Percentiles rank a stretch among this genome's conserved stretches.
Evolutionary conservation across 35 echinoderm and acorn worm genomes (phyloP).

Genomic region (Hemicentrotus pulcherrimus): DNA sequence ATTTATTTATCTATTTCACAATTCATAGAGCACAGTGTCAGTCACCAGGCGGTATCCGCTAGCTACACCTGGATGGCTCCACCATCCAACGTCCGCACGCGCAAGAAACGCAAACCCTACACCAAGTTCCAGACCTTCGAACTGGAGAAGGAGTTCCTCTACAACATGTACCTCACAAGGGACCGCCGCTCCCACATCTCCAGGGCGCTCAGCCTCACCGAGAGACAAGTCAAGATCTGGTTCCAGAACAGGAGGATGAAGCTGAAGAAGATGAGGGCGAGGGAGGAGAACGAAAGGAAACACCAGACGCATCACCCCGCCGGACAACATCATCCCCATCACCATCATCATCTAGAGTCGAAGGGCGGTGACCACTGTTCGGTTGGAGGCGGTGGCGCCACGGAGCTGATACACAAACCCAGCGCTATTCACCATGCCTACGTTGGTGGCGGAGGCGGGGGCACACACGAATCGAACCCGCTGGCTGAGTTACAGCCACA

Average conservation of each 20-base stretch:
- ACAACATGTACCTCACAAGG: constrained; percentile 98
- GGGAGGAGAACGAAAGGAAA: constrained; percentile 85
- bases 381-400: neutral
- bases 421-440: neutral
- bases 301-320: neutral
- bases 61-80: constrained; percentile 40
- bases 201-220: constrained; percentile 77
- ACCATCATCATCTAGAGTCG: constrained; percentile 38
- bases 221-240: constrained; percentile 99
- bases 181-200: constrained; percentile 89
- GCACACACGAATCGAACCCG: constrained; percentile 30
- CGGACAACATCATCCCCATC: constrained; percentile 31
- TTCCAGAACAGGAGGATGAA: constrained; percentile 99
- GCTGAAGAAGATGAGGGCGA: constrained; percentile 88
- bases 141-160: constrained; percentile 97
- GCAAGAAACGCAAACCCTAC: constrained; percentile 95
- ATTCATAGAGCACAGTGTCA: neutral
- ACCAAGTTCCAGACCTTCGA: constrained; percentile 99
- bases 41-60: constrained; percentile 13
- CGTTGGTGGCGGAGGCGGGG: neutral
- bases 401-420: constrained; percentile 45
- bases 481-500: constrained; percentile 39
- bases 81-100: constrained; percentile 57
- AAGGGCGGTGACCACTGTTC: neutral
- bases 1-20: neutral